phyloP scores from a whole-genome alignment of 92 coral and sea anemone genomes.

The Heteractis magnifica region DNA sequence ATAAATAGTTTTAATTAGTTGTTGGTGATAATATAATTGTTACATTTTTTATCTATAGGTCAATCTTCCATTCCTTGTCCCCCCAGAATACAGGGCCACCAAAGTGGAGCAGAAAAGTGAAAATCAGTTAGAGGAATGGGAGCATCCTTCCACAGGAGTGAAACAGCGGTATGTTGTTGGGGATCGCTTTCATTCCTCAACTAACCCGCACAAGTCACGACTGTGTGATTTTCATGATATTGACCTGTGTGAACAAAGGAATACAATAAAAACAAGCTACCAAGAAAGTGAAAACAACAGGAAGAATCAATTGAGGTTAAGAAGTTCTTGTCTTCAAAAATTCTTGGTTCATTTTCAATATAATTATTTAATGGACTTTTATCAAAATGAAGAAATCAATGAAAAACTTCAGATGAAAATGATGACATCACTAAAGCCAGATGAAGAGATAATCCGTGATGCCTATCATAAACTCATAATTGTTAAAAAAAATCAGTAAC shows the following conservation, averaged over 20 bases:
- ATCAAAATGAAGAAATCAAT: conserved; percentile 40
- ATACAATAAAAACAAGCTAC: conserved; percentile 42
- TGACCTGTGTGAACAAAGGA: conserved; percentile 33
- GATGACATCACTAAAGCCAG: not conserved
- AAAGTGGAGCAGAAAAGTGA: not conserved
- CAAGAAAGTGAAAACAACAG: conserved; percentile 57
- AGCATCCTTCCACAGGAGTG: conserved; percentile 43
- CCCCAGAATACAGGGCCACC: conserved; percentile 17
- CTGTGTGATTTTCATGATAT: conserved; percentile 45
- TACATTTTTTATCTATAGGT: not conserved
- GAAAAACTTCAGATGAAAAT: conserved; percentile 28
- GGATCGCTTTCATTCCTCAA: conserved; percentile 41
- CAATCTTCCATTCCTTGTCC: conserved; percentile 17
- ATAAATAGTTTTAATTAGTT: too few species aligned
- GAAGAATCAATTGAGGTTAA: conserved; percentile 29
- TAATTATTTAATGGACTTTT: conserved; percentile 50
- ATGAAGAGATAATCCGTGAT: not conserved
- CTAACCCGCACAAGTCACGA: conserved; percentile 56
- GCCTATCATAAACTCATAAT: not conserved
- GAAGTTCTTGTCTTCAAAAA: conserved; percentile 46
- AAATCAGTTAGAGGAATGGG: conserved; percentile 3
- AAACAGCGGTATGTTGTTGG: conserved; percentile 33
- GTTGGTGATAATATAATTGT: not conserved
- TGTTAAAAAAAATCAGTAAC: not conserved
- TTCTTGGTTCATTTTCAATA: conserved; percentile 47